Evolutionary conservation across 2,888 invertebrate species (phyloP).

Genomic region (Crocallis elinguaria): DNA sequence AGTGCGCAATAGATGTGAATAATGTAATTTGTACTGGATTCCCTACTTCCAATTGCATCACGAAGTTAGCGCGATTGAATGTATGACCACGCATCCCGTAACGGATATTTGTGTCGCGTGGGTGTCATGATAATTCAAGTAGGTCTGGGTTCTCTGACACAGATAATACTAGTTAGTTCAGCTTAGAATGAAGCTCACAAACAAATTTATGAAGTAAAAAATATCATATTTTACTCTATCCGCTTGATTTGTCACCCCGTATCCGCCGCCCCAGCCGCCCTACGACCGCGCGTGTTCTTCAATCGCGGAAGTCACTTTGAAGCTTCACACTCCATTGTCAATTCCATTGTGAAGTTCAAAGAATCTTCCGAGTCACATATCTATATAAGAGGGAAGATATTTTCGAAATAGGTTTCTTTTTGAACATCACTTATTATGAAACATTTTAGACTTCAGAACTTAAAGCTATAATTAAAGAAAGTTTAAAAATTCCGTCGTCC

Average conservation of each 20-base stretch:
- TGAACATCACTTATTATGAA: background rate
- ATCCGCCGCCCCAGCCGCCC: constrained; percentile 40
- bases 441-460: too few relatives aligned
- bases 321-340: constrained; percentile 53
- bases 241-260: constrained; percentile 58
- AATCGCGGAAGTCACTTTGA: constrained; percentile 57
- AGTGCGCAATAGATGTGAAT: too few relatives aligned
- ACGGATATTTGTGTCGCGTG: too few relatives aligned
- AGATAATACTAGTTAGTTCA: too few relatives aligned
- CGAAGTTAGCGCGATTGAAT: too few relatives aligned
- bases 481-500: too few relatives aligned
- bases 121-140: constrained; percentile 4
- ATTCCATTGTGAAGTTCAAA: constrained; percentile 52
- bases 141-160: too few relatives aligned
- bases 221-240: constrained; percentile 38
- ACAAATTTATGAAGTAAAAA: constrained; percentile 21
- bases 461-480: too few relatives aligned
- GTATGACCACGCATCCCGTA: too few relatives aligned
- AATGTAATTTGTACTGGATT: too few relatives aligned
- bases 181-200: background rate
- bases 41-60: too few relatives aligned
- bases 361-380: constrained; percentile 28
- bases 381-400: constrained; percentile 4
- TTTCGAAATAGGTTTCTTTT: background rate
- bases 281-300: constrained; percentile 54